Evolutionary conservation across 2,113 vertebrate species (phyloP), one percentile per base, ranked within the genome.

Genomic region (Cromileptes altivelis): DNA sequence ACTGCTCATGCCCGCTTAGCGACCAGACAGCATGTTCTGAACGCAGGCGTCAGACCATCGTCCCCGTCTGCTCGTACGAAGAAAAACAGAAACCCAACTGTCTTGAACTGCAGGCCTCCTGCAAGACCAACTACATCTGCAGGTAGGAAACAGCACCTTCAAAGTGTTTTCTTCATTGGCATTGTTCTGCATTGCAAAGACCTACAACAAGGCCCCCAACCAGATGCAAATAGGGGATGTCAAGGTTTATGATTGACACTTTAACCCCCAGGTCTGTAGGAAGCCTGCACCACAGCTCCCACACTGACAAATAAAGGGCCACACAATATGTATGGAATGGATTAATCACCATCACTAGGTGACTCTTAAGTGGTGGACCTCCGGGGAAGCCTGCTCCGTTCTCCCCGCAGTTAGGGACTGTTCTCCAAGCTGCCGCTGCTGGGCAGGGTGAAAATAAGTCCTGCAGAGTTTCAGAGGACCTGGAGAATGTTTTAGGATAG

Each of bases 1-100:
- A 97, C 97, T 99, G 98, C 93, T 98, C 98, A 18, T 99, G 98
- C 89, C 96, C 97, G 2, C 92, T 97, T 53, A 94, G 96, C 6
- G 95, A 95, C 76, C 95, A 94, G 74, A 94, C 94, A 0, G 98
- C 97, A 18, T 99, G 98, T 91, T 97, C 96, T 0, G 98, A 99
- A 71, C 95, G 98, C 78, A 88, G 98, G 33, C 96, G 98, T 9
- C 98, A 99, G 94, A 99, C 98, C 92, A 99, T 99, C 56, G 98
- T 99, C 71, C 98, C 98, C 1, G 96, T 97, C 80, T 99, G 98
- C 91, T 99, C 98, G n/a, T 99, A 99, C 11, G 98, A 99, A 84
- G 98, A 99, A 87, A 96, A 96, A 70, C 97, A 98, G 91, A 99
- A 96, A 81, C 97, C 97, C 85, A 99, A 99, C 96, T 99, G 94